Base-by-base conservation (phyloP, 2,888 invertebrate species). In the Pyrochroa serraticornis region DNA sequence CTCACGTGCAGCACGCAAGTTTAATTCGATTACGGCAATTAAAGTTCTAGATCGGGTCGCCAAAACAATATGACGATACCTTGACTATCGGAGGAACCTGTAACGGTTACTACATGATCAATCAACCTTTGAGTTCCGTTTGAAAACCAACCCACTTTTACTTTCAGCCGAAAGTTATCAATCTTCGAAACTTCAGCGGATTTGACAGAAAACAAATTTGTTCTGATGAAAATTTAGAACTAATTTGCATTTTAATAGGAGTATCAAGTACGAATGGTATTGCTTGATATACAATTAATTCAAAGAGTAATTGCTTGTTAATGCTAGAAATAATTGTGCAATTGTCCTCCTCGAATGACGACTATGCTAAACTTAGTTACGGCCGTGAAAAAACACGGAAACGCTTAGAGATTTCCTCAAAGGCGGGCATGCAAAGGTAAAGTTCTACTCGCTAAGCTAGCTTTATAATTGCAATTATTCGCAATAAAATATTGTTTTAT, bases 401-500 rank as follows among this genome's bases (percentile, higher is more conserved):
- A 7, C 37, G 10, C 37, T 37, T 7, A 37, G 13, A 13, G 12
- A 37, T 10, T 13, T 13, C 12, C 22, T 5, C 37, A 37, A 37
- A 37, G 1, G 13, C 13, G 10, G 10, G 10, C 37, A 7, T 9
- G 9, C 12, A 12, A 13, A 12, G 37, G 37, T 37, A 10, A 37
- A 1, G 37, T 37, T 37, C 2, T 44, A 10, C n/a, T n/a, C 33
- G 32, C 43, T 43, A 72, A 72, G 66, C 71, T 69, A 67, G 71
- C 71, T 70, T 74, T 74, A 75, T 75, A 73, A 77, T 77, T 75
- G 77, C 76, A 72, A 74, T 74, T 74, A 76, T 76, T 75, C 69
- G 74, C 76, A 74, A 75, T 77, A 76, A 77, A 77, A 77, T 76
- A 75, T 75, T 75, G 75, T 77, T 76, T 77, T 77, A 77, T 77